Conservation (phyloP, 2,888 invertebrate genomes). For the Gryllus longicercus region DNA sequence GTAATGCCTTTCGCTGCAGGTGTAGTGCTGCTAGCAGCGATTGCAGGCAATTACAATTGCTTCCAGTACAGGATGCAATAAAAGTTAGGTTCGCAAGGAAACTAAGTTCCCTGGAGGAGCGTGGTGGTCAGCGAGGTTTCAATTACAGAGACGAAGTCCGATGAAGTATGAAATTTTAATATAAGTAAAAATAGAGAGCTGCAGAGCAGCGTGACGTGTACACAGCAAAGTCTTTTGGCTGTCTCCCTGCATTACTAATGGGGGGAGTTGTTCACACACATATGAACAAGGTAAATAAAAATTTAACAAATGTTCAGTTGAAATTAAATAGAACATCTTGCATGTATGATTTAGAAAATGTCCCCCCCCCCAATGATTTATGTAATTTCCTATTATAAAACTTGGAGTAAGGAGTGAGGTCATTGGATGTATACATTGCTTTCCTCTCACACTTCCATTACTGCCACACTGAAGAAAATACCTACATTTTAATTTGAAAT, state of each 20-base stretch:
- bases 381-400: constrained; percentile 33
- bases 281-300: constrained; percentile 19
- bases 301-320: constrained; percentile 27
- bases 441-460: constrained; percentile 27
- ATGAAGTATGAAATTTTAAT: too few species aligned
- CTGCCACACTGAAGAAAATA: constrained; percentile 17
- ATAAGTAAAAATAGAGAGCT: too few species aligned
- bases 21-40: too few species aligned
- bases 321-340: constrained; percentile 33
- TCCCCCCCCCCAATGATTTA: constrained; percentile 30
- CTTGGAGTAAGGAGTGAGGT: constrained; percentile 35
- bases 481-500: constrained; percentile 1
- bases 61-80: too few species aligned
- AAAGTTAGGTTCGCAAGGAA: too few species aligned
- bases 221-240: too few species aligned
- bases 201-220: too few species aligned
- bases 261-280: constrained; percentile 17
- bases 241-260: constrained; percentile 29
- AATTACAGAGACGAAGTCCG: too few species aligned
- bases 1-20: too few species aligned
- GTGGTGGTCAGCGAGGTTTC: too few species aligned
- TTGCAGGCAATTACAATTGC: too few species aligned
- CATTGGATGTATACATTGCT: constrained; percentile 12
- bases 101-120: too few species aligned
- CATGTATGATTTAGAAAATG: constrained; percentile 29